A percentile compares a stretch with the other conserved stretches of the same genome.
phyloP scores from a whole-genome alignment of 2,797 vertebrate species.

The Pelochelys cantorii region DNA sequence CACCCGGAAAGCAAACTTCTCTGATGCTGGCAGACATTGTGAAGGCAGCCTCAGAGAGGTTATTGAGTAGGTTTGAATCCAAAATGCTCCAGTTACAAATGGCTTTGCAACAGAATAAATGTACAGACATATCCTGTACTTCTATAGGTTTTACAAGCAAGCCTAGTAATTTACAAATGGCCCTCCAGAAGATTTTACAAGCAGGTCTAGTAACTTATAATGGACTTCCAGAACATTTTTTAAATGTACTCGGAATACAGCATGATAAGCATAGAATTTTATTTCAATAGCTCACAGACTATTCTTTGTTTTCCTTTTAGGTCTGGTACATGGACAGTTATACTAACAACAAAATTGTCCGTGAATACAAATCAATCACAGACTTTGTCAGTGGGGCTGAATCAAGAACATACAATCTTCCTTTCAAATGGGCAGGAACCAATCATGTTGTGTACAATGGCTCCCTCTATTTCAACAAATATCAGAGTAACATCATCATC shows the following conservation, averaged over 20 bases:
- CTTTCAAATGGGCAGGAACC: slow-evolving; percentile 98
- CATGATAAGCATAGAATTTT: fast-evolving
- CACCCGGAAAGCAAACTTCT: background rate
- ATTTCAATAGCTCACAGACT: slow-evolving; percentile 3
- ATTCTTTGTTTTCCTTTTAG: slow-evolving; percentile 76
- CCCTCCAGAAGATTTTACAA: background rate
- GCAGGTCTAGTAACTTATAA: background rate
- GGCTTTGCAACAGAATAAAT: background rate
- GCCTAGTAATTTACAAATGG: too few relatives aligned
- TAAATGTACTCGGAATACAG: background rate
- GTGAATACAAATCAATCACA: slow-evolving; percentile 92
- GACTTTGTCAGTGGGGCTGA: slow-evolving; percentile 94
- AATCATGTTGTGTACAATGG: slow-evolving; percentile 98
- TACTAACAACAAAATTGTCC: slow-evolving; percentile 97
- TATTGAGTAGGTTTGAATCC: background rate
- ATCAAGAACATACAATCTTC: slow-evolving; percentile 96
- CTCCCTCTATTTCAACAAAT: slow-evolving; percentile 98
- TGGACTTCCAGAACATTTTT: background rate
- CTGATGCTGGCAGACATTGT: background rate
- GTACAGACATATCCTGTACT: fast-evolving
- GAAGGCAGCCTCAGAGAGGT: background rate
- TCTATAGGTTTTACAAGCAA: background rate
- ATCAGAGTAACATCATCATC: slow-evolving; percentile 98
- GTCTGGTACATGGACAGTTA: slow-evolving; percentile 99
- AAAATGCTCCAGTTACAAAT: background rate